Base-by-base conservation (phyloP, 2,888 invertebrate genomes). In the Parochlus steinenii region DNA sequence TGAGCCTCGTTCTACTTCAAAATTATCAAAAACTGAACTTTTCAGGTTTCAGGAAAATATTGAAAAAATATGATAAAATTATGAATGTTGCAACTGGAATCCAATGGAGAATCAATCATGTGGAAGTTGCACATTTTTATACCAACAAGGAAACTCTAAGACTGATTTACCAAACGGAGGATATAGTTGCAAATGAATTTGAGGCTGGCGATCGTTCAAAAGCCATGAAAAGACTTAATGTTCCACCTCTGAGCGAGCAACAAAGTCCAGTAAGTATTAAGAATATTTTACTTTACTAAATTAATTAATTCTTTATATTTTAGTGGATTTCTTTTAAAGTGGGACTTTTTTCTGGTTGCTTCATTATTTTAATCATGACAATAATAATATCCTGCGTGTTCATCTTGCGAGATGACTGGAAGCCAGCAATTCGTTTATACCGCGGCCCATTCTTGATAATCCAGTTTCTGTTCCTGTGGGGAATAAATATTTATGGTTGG, bases 21-120 rank as follows among this genome's bases (percentile, higher is more conserved):
- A 89, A 87, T 55, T 85, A 83, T 54, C 85, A 89, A 56, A 82
- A 79, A 46, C 63, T 87, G 10, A 87, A 87, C 61, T 81, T 81
- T 48, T 86, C 85, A 4, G 87, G 87, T 2, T 87, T 89, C 56
- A 65, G 87, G 26, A 87, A 87, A 56, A 90, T 87, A 45, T 63
- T 89, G 28, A 89, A 87, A 55, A 87, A 87, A 54, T 86, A 86
- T 54, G 87, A 87, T 55, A 87, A 87, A 63, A 54, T 82, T 42
- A 57, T 78, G 41, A 63, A 56, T 40, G 74, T 74, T 7, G 74
- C 75, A 40, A 56, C 65, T 35, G 87, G 87, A n/a, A 67, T 69
- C 8, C 72, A 70, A 50, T 87, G 85, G 85, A 63, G 80, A 39
- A 73, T 75, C 42, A 69, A 83, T 47, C 75, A 79, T 47, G 82